Base-by-base conservation (phyloP, 2,888 invertebrate genomes). In the Calephelis perditalis region DNA sequence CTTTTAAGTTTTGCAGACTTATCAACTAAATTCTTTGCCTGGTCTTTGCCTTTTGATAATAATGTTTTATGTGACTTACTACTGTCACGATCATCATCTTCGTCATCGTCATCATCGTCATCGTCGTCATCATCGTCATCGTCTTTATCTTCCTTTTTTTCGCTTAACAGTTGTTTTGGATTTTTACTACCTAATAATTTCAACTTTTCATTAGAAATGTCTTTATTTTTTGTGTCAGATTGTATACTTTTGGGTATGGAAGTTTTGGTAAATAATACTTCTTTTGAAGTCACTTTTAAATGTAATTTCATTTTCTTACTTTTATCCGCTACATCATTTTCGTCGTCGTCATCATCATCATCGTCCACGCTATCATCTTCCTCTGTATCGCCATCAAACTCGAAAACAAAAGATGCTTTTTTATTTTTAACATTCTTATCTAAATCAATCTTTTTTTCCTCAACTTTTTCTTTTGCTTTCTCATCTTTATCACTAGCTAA, bases 121-220 rank as follows among this genome's bases (percentile, higher is more conserved):
- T 70, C 64, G 46, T 72, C 65, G 37, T 73, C 68, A 12, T 70
- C 68, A 11, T 72, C 70, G 2, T 73, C 67, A 8, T 71, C 68
- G n/a, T 71, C 67, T 10, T 72, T 68, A 26, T 70, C 64, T 26
- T 68, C 60, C 7, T 40, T 40, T 40, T 40, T 40, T 7, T 40
- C 40, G 6, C 8, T 40, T 26, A 26, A 26, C 26, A 8, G 40
- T 40, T 40, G 40, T 6, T 40, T 40, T 40, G 11, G 40, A 40
- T n/a, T 40, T 37, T 58, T 47, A 35, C 35, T 11, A 40, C 60
- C 52, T 47, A 59, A 56, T 12, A 46, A 54, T 37, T 58, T 63
- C 3, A 49, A 54, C 47, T 62, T n/a, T 12, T 12, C 12, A 61
- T 45, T 37, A 7, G 35, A 45, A 43, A 15, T 2, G n/a, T 47